Evolutionary conservation across 2,888 invertebrate genomes (phyloP).

Genomic region (Coecobrya sp.): DNA sequence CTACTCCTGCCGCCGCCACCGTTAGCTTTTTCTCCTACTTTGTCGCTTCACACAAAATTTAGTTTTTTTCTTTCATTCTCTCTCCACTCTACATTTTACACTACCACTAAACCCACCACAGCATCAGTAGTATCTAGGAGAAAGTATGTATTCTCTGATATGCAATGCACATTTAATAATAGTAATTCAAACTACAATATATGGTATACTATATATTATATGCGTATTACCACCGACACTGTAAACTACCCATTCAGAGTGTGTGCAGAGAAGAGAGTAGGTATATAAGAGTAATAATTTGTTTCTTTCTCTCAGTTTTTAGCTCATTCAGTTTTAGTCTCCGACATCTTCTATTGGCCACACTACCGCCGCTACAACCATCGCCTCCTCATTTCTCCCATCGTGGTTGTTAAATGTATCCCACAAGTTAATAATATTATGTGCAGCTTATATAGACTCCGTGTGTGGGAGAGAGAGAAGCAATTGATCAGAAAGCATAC

Average conservation of each 20-base stretch:
- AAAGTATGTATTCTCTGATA: conserved; percentile 33
- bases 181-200: too few relatives aligned
- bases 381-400: conserved; percentile 61
- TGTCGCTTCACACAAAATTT: conserved; percentile 56
- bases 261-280: conserved; percentile 7
- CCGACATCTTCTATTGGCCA: conserved; percentile 47
- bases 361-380: conserved; percentile 17
- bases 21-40: conserved; percentile 53
- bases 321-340: conserved; percentile 32
- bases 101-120: conserved; percentile 19
- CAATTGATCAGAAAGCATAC: conserved; percentile 75
- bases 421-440: conserved; percentile 68
- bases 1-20: conserved; percentile 16
- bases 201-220: too few relatives aligned
- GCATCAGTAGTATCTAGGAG: conserved; percentile 2
- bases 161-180: too few relatives aligned
- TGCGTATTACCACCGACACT: neutral
- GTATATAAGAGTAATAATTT: conserved; percentile 76
- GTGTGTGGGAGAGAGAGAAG: conserved; percentile 28
- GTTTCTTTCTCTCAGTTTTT: conserved; percentile 60
- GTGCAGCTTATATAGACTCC: neutral
- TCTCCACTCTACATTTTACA: neutral
- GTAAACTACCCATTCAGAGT: neutral
- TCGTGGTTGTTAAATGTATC: conserved; percentile 65
- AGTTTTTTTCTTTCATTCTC: conserved; percentile 21